Evolutionary conservation across 2,797 vertebrate species (phyloP).

Genomic region (Pangasius mekongensis): DNA sequence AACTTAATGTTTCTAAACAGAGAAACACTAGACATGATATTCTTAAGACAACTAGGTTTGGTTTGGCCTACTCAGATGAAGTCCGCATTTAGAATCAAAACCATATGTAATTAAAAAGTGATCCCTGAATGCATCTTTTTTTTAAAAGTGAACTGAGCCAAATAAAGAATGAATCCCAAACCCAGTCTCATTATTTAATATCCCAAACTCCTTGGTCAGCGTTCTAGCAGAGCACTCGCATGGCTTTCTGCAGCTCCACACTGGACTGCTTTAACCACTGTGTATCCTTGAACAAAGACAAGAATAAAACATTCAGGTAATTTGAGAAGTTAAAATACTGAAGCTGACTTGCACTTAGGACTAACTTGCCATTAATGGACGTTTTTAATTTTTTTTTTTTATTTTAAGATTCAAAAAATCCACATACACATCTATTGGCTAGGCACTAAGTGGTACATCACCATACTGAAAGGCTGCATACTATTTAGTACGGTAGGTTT

Average conservation of each 20-base stretch:
- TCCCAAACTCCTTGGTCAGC: slow-evolving; percentile 33
- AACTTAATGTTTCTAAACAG: slow-evolving; percentile 6
- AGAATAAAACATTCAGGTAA: neutral
- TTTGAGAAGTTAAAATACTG: neutral
- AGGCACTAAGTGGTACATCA: neutral
- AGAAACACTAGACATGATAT: neutral
- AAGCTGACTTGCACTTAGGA: neutral
- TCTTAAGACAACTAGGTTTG: neutral
- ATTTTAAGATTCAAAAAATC: neutral
- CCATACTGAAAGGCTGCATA: neutral
- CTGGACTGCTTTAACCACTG: slow-evolving; percentile 6
- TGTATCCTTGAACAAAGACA: slow-evolving; percentile 27
- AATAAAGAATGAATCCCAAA: slow-evolving; percentile 25
- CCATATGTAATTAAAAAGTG: slow-evolving; percentile 39
- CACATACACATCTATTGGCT: neutral
- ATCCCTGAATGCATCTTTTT: slow-evolving; percentile 35
- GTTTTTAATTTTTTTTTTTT: neutral
- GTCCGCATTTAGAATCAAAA: slow-evolving; percentile 40
- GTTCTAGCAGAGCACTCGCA: slow-evolving; percentile 1
- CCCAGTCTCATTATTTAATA: slow-evolving; percentile 22
- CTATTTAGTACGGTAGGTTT: neutral
- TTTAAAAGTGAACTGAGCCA: slow-evolving; percentile 10
- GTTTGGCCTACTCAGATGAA: slow-evolving; percentile 1
- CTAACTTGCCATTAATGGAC: neutral
- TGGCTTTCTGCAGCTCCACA: slow-evolving; percentile 6